Evolutionary conservation across 1,140 invertebrate species (phyloP), one percentile per base, ranked within the genome.

Genomic region (Phenacoccus solenopsis): DNA sequence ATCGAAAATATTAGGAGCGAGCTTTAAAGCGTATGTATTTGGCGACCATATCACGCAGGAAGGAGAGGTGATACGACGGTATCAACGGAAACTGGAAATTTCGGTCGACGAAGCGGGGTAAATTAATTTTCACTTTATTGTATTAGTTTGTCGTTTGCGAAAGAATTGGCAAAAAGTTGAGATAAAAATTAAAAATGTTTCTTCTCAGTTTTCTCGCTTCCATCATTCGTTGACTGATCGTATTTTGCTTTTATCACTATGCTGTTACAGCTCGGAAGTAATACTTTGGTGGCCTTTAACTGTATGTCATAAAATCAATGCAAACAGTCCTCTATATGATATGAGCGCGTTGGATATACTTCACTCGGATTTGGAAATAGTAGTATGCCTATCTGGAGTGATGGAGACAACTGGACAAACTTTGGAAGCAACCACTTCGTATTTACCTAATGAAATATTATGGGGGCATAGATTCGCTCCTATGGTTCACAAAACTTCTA

Each of bases 1-100:
- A 79, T 96, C 93, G 12, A 96, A 98, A 78, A 94, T 99, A 67
- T 96, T 98, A 57, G 93, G 94, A 20, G 93, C 93, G 0, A 89
- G 87, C 72, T 88, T 98, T 2, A 79, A 92, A 64, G 94, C 95
- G 0, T 91, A 97, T 78, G 79, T 99, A 68, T 95, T 99, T 61
- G 84, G 89, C 70, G 87, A 90, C 20, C 87, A 88, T 72, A 88
- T 88, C 20, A 98, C 96, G 0, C 87, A 89, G 75, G 93, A 96
- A 81, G 93, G 93, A 3, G 93, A 96, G 78, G 76, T 88, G 28
- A 80, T 96, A 68, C 86, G 86, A 0, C 91, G 92, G 76, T 89
- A 90, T 76, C 90, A 94, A 73, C 89, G 90, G 7, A 90, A 93
- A 75, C 78, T 94, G 59, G 84, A 86, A 69, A 83, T 91, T 12